Evolutionary conservation across 2,113 vertebrate genomes (phyloP).

Genomic region (Collichthys lucidus): DNA sequence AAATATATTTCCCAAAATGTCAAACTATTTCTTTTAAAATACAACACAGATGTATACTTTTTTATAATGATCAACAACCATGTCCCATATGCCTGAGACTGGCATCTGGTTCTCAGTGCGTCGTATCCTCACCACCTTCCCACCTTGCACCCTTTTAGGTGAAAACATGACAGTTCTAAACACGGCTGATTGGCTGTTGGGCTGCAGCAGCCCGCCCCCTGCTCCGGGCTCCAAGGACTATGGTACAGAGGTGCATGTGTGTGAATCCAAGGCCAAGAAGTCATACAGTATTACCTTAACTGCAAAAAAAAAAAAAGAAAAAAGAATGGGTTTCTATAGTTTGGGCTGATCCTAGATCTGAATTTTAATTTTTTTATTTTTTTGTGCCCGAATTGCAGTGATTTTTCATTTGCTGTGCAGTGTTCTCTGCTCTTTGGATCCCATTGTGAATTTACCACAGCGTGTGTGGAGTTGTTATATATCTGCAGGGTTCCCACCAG

Average conservation of each 20-base stretch:
- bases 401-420: slow-evolving; percentile 69
- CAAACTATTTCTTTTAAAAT: not conserved
- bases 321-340: slow-evolving; percentile 36
- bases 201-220: slow-evolving; percentile 95
- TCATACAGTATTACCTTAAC: slow-evolving; percentile 7
- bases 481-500: slow-evolving; percentile 56
- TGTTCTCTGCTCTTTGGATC: slow-evolving; percentile 53
- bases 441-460: slow-evolving; percentile 39
- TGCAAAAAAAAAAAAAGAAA: not conserved
- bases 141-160: slow-evolving; percentile 88
- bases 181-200: slow-evolving; percentile 99
- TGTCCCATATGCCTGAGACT: slow-evolving; percentile 18
- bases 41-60: not conserved
- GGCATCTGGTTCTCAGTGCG: slow-evolving; percentile 26
- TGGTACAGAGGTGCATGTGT: slow-evolving; percentile 92
- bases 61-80: not conserved
- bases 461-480: slow-evolving; percentile 41
- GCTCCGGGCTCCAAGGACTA: slow-evolving; percentile 93
- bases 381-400: slow-evolving; percentile 53
- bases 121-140: slow-evolving; percentile 63
- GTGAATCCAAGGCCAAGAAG: slow-evolving; percentile 68
- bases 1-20: not conserved
- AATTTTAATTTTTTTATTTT: slow-evolving; percentile 12
- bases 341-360: slow-evolving; percentile 21
- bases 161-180: slow-evolving; percentile 99